Base-by-base conservation (phyloP, 2,888 invertebrate species). In the Watsonalla binaria region DNA sequence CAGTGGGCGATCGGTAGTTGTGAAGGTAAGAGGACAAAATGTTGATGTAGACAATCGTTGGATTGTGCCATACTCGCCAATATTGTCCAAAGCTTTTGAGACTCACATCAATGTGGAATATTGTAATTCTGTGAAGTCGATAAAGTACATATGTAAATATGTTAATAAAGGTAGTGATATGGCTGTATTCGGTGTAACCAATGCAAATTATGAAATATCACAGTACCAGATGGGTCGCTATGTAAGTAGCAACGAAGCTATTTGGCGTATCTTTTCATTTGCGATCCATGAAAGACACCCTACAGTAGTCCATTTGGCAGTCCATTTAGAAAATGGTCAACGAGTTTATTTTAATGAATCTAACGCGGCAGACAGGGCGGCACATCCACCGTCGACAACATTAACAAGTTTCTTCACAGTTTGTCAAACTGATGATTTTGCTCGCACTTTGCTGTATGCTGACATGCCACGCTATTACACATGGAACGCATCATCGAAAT, bases 91-190 rank as follows among this genome's bases (percentile, higher is more conserved):
- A 35, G 54, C 8, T 50, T 56, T 33, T 48, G 53, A 53, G 45
- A 34, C 45, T 9, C 63, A 61, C 24, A 58, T 61, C 13, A 61
- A 60, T 53, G 60, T 59, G 37, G 61, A 63, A 48, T 53, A 50
- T 34, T 62, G 60, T 51, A 46, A 45, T 48, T 15, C 59, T 0
- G 52, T 58, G 9, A 46, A 57, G 13, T 51, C 54, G 6, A 57
- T 61, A 24, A 62, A 65, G 57, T 65, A 61, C 48, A 59, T 66
- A 63, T 63, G 61, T 60, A 68, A 84, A 63, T 86, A 86, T 65
- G 74, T 86, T 33, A 79, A 70, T 51, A 84, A 84, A 75, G 79
- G 80, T 35, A 76, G 74, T 57, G 78, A 81, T 58, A 74, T 75
- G 76, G 74, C 78, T 54, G 66, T 72, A 50, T 72, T 75, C 63